phyloP scores from a whole-genome alignment of 2,888 invertebrate species.

The Melanchra persicariae region DNA sequence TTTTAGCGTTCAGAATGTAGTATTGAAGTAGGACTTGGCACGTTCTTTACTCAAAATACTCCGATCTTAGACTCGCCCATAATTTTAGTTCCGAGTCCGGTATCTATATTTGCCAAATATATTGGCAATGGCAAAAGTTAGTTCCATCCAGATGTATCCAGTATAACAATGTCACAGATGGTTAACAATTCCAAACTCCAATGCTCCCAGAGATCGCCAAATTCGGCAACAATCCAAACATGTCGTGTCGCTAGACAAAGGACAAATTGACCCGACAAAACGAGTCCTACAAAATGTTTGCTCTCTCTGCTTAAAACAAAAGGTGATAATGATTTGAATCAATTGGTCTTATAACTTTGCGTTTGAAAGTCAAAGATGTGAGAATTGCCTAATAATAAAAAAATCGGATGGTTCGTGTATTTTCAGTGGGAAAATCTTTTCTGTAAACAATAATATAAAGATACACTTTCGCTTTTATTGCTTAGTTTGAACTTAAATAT shows the following conservation, averaged over 20 bases:
- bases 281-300: constrained; percentile 19
- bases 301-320: constrained; percentile 23
- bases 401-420: background rate
- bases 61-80: too few species aligned
- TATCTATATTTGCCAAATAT: background rate
- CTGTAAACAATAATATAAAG: background rate
- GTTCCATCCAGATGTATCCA: background rate
- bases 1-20: too few species aligned
- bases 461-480: background rate
- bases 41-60: too few species aligned
- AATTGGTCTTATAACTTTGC: constrained; percentile 10
- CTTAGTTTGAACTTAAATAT: too few species aligned
- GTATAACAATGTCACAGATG: background rate
- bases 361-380: constrained; percentile 37
- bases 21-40: too few species aligned
- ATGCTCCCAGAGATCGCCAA: constrained; percentile 12
- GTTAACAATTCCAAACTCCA: constrained; percentile 5
- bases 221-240: constrained; percentile 7
- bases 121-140: background rate
- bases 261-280: background rate
- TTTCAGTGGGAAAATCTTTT: background rate
- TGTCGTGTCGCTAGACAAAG: constrained; percentile 1
- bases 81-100: background rate
- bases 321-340: constrained; percentile 23
- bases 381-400: background rate